Evolutionary conservation across 2,113 vertebrate genomes (phyloP).

Genomic region (Mormyrus iriodes): DNA sequence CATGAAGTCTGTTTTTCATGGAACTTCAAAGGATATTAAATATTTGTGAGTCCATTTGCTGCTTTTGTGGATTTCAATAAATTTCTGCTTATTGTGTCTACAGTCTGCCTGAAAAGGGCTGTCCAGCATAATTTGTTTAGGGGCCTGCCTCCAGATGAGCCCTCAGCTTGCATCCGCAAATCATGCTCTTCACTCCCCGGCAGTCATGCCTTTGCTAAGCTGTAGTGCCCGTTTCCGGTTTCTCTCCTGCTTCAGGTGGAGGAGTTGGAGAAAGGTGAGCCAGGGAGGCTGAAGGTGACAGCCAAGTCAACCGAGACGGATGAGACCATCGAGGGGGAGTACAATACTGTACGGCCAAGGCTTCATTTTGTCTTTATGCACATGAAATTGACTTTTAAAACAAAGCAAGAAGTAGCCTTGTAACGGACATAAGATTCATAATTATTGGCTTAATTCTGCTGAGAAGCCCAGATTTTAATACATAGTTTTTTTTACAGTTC

Average conservation of each 20-base stretch:
- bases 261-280: slow-evolving; percentile 78
- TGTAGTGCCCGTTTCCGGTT: background rate
- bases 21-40: background rate
- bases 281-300: slow-evolving; percentile 80
- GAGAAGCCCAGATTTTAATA: background rate
- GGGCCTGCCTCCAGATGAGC: background rate
- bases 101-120: background rate
- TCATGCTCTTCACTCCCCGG: background rate
- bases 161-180: background rate
- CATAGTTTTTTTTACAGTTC: background rate
- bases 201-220: background rate
- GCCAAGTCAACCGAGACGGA: slow-evolving; percentile 76
- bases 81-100: background rate
- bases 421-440: background rate
- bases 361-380: background rate
- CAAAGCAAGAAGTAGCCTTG: background rate
- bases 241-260: slow-evolving; percentile 59
- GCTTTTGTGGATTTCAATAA: background rate
- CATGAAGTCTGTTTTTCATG: background rate
- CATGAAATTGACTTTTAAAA: background rate
- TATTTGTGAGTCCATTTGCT: background rate
- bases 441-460: background rate
- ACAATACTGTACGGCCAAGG: slow-evolving; percentile 77
- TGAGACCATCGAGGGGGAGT: slow-evolving; percentile 72
- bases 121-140: background rate